These are phyloP conservation scores for Chionomys nivalis DNA, from an alignment of 2,113 vertebrate genomes.

Conservation along the genomic window DNA sequence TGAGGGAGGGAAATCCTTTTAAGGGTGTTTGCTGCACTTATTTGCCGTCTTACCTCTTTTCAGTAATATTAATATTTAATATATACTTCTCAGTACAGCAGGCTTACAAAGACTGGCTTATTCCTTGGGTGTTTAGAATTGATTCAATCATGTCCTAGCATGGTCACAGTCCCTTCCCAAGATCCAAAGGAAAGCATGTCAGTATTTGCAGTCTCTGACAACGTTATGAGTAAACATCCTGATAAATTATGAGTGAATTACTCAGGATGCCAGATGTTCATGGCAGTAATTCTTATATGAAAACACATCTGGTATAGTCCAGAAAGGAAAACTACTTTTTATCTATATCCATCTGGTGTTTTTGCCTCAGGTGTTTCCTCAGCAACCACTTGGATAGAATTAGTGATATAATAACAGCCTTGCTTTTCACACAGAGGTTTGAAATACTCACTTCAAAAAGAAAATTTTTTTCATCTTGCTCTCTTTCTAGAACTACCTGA, in stretches of 20 bases:
- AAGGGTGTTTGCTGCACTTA: background rate
- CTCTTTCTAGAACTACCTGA: background rate
- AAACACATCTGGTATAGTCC: conserved; percentile 53
- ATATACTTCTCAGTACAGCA: background rate
- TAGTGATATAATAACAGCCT: background rate
- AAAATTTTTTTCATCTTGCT: background rate
- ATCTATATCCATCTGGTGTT: conserved; percentile 61
- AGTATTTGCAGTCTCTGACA: conserved; percentile 55
- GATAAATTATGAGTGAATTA: conserved; percentile 71
- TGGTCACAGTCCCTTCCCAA: background rate
- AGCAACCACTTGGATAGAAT: background rate
- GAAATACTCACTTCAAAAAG: background rate
- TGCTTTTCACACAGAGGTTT: conserved; percentile 26
- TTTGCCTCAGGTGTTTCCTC: background rate
- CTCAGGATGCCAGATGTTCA: conserved; percentile 77
- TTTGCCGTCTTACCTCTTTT: background rate
- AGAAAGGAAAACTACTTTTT: conserved; percentile 60
- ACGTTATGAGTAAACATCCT: conserved; percentile 63
- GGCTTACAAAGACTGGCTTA: background rate
- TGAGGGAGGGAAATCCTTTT: background rate
- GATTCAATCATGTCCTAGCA: background rate
- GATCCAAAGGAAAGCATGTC: background rate
- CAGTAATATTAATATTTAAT: conserved; percentile 35
- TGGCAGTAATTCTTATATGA: conserved; percentile 64
- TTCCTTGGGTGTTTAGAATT: background rate